phyloP scores from a whole-genome alignment of 2,113 vertebrate species.

The Peromyscus polionotus region DNA sequence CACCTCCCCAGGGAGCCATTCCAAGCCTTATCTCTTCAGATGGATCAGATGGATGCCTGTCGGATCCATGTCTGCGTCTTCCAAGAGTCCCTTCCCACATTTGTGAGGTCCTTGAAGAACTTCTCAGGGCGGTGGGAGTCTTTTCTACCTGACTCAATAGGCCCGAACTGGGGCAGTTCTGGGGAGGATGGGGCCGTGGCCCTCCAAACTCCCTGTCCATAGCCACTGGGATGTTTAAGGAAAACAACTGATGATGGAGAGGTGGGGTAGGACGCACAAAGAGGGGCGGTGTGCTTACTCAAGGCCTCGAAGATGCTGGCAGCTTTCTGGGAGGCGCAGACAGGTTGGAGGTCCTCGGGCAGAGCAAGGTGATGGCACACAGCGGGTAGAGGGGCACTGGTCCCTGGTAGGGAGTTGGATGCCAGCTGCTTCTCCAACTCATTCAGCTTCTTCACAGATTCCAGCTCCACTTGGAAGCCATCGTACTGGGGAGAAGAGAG shows the following conservation, averaged over 20 bases:
- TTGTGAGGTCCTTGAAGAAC: background rate
- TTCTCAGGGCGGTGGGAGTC: background rate
- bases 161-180: background rate
- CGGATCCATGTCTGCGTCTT: background rate
- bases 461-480: slow-evolving; percentile 76
- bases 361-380: slow-evolving; percentile 57
- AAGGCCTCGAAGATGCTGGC: slow-evolving; percentile 56
- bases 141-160: background rate
- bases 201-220: background rate
- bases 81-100: background rate
- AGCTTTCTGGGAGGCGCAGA: slow-evolving; percentile 55
- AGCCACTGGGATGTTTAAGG: background rate
- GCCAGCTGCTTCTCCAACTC: background rate
- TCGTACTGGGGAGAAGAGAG: slow-evolving; percentile 46
- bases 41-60: background rate
- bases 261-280: background rate
- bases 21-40: background rate
- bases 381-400: background rate
- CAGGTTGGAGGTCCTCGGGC: slow-evolving; percentile 66
- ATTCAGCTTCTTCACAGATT: slow-evolving; percentile 73
- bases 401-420: background rate
- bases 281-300: slow-evolving; percentile 33
- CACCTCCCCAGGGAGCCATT: background rate
- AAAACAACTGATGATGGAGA: rapidly evolving
- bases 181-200: background rate